Evolutionary conservation across 2,113 vertebrate genomes (phyloP).

Genomic region (Enhydra lutris): DNA sequence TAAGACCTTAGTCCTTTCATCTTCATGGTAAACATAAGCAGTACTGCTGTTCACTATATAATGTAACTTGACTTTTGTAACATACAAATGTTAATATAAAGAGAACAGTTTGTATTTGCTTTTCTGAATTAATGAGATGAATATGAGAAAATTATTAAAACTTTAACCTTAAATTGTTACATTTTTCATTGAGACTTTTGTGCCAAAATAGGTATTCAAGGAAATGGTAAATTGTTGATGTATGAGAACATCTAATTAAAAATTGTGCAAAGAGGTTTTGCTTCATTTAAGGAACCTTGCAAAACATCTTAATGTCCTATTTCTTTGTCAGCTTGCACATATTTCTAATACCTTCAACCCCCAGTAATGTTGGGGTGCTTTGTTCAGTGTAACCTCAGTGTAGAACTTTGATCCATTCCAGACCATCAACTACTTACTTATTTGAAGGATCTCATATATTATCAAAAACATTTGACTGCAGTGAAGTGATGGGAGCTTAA

Average conservation of each 20-base stretch:
- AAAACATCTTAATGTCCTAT: neutral
- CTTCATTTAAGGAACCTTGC: neutral
- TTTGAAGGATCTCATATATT: neutral
- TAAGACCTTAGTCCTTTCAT: neutral
- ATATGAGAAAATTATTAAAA: neutral
- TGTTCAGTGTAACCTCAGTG: neutral
- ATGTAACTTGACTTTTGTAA: neutral
- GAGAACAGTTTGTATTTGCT: neutral
- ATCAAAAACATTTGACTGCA: neutral
- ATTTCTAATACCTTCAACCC: neutral
- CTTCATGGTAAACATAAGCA: neutral
- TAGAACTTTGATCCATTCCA: neutral
- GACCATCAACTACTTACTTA: neutral
- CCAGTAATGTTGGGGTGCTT: neutral
- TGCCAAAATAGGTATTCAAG: neutral
- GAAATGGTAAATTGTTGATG: neutral
- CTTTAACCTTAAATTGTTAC: neutral
- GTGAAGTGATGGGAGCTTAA: neutral
- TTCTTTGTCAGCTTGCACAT: slow-evolving; percentile 18
- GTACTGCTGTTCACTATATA: neutral
- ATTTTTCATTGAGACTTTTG: neutral
- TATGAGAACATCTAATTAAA: neutral
- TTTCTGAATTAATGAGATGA: neutral
- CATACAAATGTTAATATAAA: neutral
- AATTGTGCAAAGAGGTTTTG: neutral